Evolutionary conservation across 2,797 vertebrate genomes (phyloP), one percentile per base, ranked within the genome.

Genomic region (Hippocampus kuda): DNA sequence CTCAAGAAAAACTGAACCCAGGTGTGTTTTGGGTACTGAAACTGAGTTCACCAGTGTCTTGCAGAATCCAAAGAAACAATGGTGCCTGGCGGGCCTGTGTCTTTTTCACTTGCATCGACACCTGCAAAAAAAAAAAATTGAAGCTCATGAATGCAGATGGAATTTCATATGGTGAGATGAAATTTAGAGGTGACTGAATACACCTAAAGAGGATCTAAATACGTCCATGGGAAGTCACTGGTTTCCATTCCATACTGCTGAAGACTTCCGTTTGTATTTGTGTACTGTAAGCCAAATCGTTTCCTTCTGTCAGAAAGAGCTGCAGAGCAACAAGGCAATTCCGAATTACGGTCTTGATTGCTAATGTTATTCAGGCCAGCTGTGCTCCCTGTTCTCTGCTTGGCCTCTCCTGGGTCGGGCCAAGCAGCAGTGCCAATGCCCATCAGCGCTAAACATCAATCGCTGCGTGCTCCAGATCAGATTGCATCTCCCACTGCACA

Each of bases 291-390:
- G 7, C 34, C 34, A 38, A 53, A 22, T 53, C 9, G 10, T 56
- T 56, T 56, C 4, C 24, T 26, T 9, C 24, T n/a, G 54, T n/a
- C 54, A 12, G 54, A 56, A 26, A 24, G 54, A 56, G 26, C n/a
- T 24, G n/a, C n/a, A 56, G 10, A 24, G 54, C 9, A 24, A n/a
- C 54, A 24, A 26, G 24, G 24, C n/a, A 24, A 12, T 9, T 24
- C 54, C 34, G 5, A 38, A 38, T 38, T 38, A 8, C 68, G 34
- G 22, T 63, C 59, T 38, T 24, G 59, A 69, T 53, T 30, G 59
- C 27, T 44, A 49, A 63, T 69, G 7, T 70, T 51, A 64, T 69
- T 48, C 57, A 51, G 68, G 60, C 68, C 59, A 70, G 68, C 46
- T 70, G 61, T 64, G 24, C 22, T 60, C 68, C 61, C 49, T 41